These are phyloP conservation scores for Eurytoma californica DNA, from an alignment of 2,888 invertebrate species.

Conservation along the genomic window DNA sequence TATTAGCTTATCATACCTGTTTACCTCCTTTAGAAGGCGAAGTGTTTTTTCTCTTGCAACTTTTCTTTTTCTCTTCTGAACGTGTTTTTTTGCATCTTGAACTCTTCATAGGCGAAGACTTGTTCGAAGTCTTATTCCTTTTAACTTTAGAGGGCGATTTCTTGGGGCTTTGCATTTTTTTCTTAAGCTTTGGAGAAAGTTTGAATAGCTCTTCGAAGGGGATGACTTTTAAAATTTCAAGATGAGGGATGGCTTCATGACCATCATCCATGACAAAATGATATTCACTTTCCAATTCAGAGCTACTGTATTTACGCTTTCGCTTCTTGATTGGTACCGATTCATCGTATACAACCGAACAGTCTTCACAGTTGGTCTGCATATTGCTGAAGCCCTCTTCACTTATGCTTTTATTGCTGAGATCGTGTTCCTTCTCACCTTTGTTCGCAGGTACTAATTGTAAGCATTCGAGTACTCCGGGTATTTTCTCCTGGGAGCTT, in stretches of 20 bases:
- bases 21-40: slow-evolving; percentile 60
- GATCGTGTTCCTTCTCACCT: slow-evolving; percentile 53
- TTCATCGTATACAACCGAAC: slow-evolving; percentile 62
- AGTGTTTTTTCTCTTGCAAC: slow-evolving; percentile 62
- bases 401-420: slow-evolving; percentile 7
- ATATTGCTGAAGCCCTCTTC: slow-evolving; percentile 13
- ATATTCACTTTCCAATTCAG: slow-evolving; percentile 63
- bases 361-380: slow-evolving; percentile 41
- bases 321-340: slow-evolving; percentile 62
- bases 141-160: slow-evolving; percentile 40
- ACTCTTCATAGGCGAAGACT: slow-evolving; percentile 65
- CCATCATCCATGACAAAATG: slow-evolving; percentile 54
- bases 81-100: slow-evolving; percentile 12
- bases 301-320: slow-evolving; percentile 63
- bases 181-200: slow-evolving; percentile 61
- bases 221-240: slow-evolving; percentile 59
- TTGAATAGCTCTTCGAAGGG: slow-evolving; percentile 67
- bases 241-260: slow-evolving; percentile 53
- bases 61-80: slow-evolving; percentile 56
- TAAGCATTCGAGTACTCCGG: slow-evolving; percentile 68
- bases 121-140: slow-evolving; percentile 2
- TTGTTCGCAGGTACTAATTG: slow-evolving; percentile 68
- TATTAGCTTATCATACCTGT: slow-evolving; percentile 58
- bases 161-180: slow-evolving; percentile 38
- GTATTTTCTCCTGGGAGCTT: slow-evolving; percentile 58